Conservation (phyloP, 2,797 vertebrate genomes). For the Choloepus didactylus region DNA sequence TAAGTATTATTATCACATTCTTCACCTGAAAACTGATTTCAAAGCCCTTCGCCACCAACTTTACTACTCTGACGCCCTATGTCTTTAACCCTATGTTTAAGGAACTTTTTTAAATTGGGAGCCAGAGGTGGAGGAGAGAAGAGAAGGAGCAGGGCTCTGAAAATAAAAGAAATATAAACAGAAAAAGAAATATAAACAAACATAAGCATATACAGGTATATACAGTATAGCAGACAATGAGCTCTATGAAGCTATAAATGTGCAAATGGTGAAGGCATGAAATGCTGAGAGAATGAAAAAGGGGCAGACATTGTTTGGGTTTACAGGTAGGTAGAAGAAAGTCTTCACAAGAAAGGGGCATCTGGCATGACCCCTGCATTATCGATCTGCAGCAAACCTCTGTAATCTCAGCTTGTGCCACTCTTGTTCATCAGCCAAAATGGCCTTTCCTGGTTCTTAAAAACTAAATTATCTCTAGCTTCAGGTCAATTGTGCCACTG, state of each 20-base stretch:
- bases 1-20: not conserved
- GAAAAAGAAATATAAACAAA: not conserved
- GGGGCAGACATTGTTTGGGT: not conserved
- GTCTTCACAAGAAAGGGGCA: not conserved
- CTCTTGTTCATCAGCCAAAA: not conserved
- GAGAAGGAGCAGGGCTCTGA: not conserved
- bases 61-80: not conserved
- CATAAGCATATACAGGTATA: not conserved
- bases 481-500: not conserved
- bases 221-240: not conserved
- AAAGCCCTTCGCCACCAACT: constrained; percentile 4
- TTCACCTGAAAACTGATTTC: constrained; percentile 21
- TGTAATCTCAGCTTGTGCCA: not conserved
- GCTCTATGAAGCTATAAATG: not conserved
- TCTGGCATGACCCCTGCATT: not conserved
- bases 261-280: not conserved
- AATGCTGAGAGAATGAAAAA: not conserved
- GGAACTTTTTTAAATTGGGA: not conserved
- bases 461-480: not conserved
- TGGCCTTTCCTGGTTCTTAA: constrained; percentile 22
- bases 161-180: not conserved
- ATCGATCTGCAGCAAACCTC: not conserved
- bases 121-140: not conserved
- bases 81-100: not conserved
- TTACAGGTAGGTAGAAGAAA: not conserved